These are phyloP conservation scores for Microplitis mediator DNA, from an alignment of 1,140 invertebrate species.

Conservation along the genomic window DNA sequence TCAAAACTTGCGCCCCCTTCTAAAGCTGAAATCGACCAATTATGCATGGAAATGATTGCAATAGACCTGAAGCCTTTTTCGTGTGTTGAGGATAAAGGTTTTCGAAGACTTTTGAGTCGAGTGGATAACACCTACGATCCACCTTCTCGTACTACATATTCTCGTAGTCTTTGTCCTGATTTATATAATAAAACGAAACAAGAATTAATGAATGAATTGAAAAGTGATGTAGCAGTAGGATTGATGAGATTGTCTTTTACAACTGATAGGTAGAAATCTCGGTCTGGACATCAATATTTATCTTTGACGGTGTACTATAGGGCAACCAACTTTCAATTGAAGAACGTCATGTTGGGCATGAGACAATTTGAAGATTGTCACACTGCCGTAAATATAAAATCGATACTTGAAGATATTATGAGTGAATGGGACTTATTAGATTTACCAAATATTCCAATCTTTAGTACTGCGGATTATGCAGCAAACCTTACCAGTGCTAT, in stretches of 20 bases:
- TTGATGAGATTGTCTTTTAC: background rate
- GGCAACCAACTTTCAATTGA: background rate
- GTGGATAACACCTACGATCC: slow-evolving; percentile 3
- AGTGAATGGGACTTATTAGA: background rate
- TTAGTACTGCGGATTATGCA: slow-evolving; percentile 11
- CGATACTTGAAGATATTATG: background rate
- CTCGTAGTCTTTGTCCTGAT: background rate
- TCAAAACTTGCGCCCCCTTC: background rate
- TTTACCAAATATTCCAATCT: background rate
- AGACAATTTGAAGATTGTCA: background rate
- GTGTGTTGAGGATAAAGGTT: slow-evolving; percentile 2
- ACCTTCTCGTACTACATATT: slow-evolving; percentile 8
- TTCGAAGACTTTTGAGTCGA: slow-evolving; percentile 3
- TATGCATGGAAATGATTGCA: slow-evolving; percentile 16
- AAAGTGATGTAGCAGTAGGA: background rate
- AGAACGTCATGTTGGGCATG: slow-evolving; percentile 15
- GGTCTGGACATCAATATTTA: background rate
- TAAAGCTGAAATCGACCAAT: background rate
- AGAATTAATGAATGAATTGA: slow-evolving; percentile 1
- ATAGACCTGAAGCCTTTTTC: slow-evolving; percentile 13
- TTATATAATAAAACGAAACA: slow-evolving; percentile 10
- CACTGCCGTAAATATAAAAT: background rate
- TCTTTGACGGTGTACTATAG: slow-evolving; percentile 14
- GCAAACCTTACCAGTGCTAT: background rate
- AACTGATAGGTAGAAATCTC: slow-evolving; percentile 2